Evolutionary conservation across 2,888 invertebrate species (phyloP), one percentile per base, ranked within the genome.

Genomic region (Hypena proboscidalis): DNA sequence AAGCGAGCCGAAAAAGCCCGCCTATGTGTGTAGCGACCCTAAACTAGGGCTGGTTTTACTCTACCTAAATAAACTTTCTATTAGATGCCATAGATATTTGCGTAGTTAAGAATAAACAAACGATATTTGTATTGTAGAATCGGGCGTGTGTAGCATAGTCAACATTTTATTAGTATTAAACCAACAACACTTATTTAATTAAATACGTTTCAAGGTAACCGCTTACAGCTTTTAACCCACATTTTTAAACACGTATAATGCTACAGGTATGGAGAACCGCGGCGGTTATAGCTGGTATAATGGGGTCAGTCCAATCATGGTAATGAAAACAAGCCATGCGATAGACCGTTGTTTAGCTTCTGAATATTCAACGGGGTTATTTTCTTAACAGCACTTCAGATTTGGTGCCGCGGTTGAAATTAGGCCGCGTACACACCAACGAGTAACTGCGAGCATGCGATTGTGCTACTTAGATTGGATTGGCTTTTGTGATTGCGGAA

Each of bases 311-410:
- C 82, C 87, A 87, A 90, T 89, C 86, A 87, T 84, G 83, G 77
- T 87, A 90, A 87, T 90, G 87, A 87, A 87, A 88, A 87, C 86
- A 83, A 80, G 78, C 81, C 85, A 83, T 85, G 85, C 85, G 74
- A 85, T 80, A 73, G 69, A 61, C 62, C 67, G 73, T 74, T 64
- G 71, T 77, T 78, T 77, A 77, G 72, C 77, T 77, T 61, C 70
- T 85, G 84, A 87, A 88, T 88, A 87, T 87, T 87, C 86, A 85
- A 67, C 65, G 67, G 59, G 68, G 78, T 76, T 84, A 85, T 86
- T 84, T 88, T 86, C 85, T 86, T 85, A 84, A 83, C 80, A 70
- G 76, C 74, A 71, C 77, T 79, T 68, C 70, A 81, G 80, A 80
- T 82, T 84, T 80, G 69, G 70, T 47, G 59, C 68, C 66, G 70